These are phyloP conservation scores for Lucifuga dentata DNA, from an alignment of 2,113 vertebrate genomes.

Conservation along the genomic window DNA sequence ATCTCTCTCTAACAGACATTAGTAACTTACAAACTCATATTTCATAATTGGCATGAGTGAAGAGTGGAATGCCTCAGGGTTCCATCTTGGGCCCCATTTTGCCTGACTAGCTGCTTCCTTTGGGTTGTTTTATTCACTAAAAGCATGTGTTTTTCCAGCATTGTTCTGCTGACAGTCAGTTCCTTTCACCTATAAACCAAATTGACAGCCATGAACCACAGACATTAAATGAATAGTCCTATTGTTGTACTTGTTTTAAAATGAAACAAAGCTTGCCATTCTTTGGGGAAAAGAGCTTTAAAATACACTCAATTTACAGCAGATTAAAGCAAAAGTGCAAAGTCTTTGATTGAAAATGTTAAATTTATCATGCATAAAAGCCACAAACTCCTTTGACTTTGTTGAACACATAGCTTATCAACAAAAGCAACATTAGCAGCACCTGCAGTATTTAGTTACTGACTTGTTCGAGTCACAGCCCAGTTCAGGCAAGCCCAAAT, in stretches of 20 bases:
- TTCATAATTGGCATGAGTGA: neutral
- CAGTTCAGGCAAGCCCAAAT: neutral
- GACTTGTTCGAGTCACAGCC: neutral
- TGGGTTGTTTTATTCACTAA: constrained; percentile 20
- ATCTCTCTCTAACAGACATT: too few relatives aligned
- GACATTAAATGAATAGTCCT: constrained; percentile 29
- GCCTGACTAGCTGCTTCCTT: constrained; percentile 20
- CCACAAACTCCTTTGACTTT: neutral
- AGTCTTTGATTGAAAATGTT: neutral
- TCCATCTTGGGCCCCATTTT: constrained; percentile 19
- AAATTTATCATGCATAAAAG: neutral
- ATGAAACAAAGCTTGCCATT: constrained; percentile 30
- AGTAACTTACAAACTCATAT: too few relatives aligned
- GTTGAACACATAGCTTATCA: neutral
- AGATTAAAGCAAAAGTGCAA: constrained; percentile 4
- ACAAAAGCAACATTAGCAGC: neutral
- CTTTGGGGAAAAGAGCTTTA: constrained; percentile 2
- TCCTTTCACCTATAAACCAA: constrained; percentile 34
- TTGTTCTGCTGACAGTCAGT: constrained; percentile 44
- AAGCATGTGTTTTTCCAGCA: constrained; percentile 6
- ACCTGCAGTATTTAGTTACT: neutral
- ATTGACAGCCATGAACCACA: constrained; percentile 36
- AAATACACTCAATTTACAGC: neutral
- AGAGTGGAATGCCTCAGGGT: constrained; percentile 10
- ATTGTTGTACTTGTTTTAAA: constrained; percentile 24